These are phyloP conservation scores for Phrynocephalus vlangalii DNA, from an alignment of 2,797 vertebrate genomes.

Conservation along the genomic window DNA sequence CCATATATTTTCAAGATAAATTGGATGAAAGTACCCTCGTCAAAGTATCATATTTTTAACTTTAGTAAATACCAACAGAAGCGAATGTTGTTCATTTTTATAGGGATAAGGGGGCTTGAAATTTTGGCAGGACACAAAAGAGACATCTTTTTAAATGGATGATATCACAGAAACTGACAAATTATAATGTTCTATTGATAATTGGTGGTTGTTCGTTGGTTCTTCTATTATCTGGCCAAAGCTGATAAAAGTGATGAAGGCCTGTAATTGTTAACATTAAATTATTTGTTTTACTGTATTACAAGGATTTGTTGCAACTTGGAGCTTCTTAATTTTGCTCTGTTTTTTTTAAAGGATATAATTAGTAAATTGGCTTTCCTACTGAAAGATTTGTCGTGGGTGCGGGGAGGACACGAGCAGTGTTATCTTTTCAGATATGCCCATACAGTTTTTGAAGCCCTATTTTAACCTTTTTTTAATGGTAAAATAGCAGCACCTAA, in stretches of 20 bases:
- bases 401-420: conserved; percentile 68
- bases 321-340: conserved; percentile 73
- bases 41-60: conserved; percentile 28
- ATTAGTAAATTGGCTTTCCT: conserved; percentile 79
- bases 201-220: conserved; percentile 75
- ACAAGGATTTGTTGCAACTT: conserved; percentile 75
- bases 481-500: conserved; percentile 11
- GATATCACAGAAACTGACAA: conserved; percentile 72
- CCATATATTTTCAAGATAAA: not conserved
- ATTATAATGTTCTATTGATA: conserved; percentile 78
- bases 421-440: conserved; percentile 66
- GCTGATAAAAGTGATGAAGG: conserved; percentile 76
- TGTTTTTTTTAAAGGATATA: conserved; percentile 69
- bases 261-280: conserved; percentile 76
- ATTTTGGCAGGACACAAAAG: conserved; percentile 71
- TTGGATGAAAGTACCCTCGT: not conserved
- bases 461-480: conserved; percentile 20
- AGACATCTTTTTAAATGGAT: conserved; percentile 69
- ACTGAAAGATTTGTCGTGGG: conserved; percentile 72
- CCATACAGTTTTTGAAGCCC: conserved; percentile 62
- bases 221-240: conserved; percentile 76
- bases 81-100: conserved; percentile 21
- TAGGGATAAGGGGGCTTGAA: conserved; percentile 52
- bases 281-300: conserved; percentile 73
- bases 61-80: conserved; percentile 36